These are phyloP conservation scores for Drosophila lacteicornis DNA, from an alignment of 1,140 invertebrate species.

Conservation along the genomic window DNA sequence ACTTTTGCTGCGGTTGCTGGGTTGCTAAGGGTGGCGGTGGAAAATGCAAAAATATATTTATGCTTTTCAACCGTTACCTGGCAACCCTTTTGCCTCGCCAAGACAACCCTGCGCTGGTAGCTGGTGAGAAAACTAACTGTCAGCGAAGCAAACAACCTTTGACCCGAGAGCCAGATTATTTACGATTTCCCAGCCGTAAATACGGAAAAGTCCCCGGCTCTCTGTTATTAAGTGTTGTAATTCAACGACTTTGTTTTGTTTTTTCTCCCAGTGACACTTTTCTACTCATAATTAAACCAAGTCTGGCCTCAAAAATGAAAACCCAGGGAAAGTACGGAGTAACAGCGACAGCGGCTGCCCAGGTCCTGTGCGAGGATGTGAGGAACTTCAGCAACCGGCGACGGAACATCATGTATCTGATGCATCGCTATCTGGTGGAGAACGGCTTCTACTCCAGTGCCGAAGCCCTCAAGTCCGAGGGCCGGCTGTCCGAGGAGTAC, in stretches of 20 bases:
- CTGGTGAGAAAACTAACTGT: conserved; percentile 1
- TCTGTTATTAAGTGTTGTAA: too few relatives aligned
- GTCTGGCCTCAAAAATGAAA: conserved; percentile 43
- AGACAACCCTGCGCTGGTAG: conserved; percentile 8
- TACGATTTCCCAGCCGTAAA: conserved; percentile 5
- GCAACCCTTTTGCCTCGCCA: conserved; percentile 13
- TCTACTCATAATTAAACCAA: not conserved
- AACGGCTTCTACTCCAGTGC: conserved; percentile 89
- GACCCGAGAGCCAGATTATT: not conserved
- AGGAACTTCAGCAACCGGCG: conserved; percentile 86
- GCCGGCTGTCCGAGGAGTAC: conserved; percentile 89
- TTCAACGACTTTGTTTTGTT: not conserved
- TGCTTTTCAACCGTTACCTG: conserved; percentile 9
- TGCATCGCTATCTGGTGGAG: conserved; percentile 91
- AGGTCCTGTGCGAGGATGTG: conserved; percentile 68
- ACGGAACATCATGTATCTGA: conserved; percentile 91
- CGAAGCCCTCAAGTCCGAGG: conserved; percentile 88
- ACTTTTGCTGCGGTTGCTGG: conserved; percentile 10
- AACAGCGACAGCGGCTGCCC: conserved; percentile 52
- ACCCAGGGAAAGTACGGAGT: conserved; percentile 69
- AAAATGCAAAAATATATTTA: not conserved
- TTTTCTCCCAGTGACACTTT: not conserved
- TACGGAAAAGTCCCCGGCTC: not conserved
- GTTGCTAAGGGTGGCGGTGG: not conserved
- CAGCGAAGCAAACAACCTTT: not conserved